These are phyloP conservation scores for Acropora tenuis DNA, from an alignment of 64 coral and sea anemone genomes.

Conservation along the genomic window DNA sequence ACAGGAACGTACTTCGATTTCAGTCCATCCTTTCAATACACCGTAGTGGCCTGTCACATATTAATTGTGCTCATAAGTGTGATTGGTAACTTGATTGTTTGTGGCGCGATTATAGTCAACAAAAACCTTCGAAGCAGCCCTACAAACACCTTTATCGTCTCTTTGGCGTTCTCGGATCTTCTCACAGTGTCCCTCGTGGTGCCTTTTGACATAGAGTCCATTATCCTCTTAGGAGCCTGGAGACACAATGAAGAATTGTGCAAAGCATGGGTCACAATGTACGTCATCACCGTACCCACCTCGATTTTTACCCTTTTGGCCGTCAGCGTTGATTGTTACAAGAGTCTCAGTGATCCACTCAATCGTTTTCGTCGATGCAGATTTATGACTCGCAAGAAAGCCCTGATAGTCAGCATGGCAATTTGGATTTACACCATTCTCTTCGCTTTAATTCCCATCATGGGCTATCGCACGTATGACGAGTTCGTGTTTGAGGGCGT, in stretches of 20 bases:
- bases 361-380: slow-evolving; percentile 63
- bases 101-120: slow-evolving; percentile 25
- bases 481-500: neutral
- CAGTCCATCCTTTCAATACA: slow-evolving; percentile 35
- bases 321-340: slow-evolving; percentile 88
- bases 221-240: slow-evolving; percentile 51
- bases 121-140: slow-evolving; percentile 46
- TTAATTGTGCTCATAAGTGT: slow-evolving; percentile 20
- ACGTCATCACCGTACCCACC: slow-evolving; percentile 79
- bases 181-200: slow-evolving; percentile 12
- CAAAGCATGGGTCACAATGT: slow-evolving; percentile 70
- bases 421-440: slow-evolving; percentile 74
- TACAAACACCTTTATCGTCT: slow-evolving; percentile 60
- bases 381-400: slow-evolving; percentile 84
- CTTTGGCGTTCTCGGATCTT: slow-evolving; percentile 54
- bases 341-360: slow-evolving; percentile 78
- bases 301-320: slow-evolving; percentile 88
- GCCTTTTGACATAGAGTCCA: slow-evolving; percentile 70
- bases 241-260: slow-evolving; percentile 70
- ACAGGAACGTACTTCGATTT: neutral
- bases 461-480: slow-evolving; percentile 42
- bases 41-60: slow-evolving; percentile 57
- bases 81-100: slow-evolving; percentile 42
- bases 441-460: slow-evolving; percentile 73
- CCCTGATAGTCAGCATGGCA: slow-evolving; percentile 40